Evolutionary conservation across 2,888 invertebrate species (phyloP).

Genomic region (Acleris laterana): DNA sequence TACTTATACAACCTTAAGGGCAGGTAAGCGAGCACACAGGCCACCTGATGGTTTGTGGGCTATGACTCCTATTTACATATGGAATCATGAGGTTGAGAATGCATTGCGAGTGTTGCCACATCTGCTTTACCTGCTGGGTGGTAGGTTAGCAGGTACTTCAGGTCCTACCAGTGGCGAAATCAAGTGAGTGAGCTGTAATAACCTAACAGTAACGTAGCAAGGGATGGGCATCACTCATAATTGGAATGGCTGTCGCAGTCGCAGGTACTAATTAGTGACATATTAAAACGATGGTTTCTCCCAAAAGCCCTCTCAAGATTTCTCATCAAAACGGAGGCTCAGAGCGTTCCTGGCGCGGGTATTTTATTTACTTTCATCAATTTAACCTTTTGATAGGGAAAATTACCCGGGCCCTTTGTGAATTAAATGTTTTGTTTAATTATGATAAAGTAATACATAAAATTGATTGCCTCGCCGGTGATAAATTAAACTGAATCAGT

Average conservation of each 20-base stretch:
- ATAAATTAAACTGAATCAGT: conserved; percentile 65
- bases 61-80: too few relatives aligned
- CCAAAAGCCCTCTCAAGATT: conserved; percentile 4
- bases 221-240: too few relatives aligned
- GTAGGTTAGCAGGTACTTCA: too few relatives aligned
- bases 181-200: too few relatives aligned
- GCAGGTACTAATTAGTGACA: too few relatives aligned
- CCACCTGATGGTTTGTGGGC: too few relatives aligned
- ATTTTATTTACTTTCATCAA: conserved; percentile 28
- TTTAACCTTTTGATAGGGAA: conserved; percentile 24
- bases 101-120: too few relatives aligned
- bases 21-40: neutral
- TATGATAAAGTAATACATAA: conserved; percentile 52
- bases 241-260: too few relatives aligned
- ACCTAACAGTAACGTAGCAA: too few relatives aligned
- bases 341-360: conserved; percentile 16
- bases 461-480: conserved; percentile 59
- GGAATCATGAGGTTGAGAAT: too few relatives aligned
- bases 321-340: conserved; percentile 8
- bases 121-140: too few relatives aligned
- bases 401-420: conserved; percentile 20
- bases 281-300: neutral
- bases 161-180: too few relatives aligned
- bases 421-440: conserved; percentile 51
- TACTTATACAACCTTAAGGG: neutral